Percentiles rank a stretch among this genome's conserved stretches.
Conservation (phyloP, 2,888 invertebrate species). For the Sinentomon sp. region DNA sequence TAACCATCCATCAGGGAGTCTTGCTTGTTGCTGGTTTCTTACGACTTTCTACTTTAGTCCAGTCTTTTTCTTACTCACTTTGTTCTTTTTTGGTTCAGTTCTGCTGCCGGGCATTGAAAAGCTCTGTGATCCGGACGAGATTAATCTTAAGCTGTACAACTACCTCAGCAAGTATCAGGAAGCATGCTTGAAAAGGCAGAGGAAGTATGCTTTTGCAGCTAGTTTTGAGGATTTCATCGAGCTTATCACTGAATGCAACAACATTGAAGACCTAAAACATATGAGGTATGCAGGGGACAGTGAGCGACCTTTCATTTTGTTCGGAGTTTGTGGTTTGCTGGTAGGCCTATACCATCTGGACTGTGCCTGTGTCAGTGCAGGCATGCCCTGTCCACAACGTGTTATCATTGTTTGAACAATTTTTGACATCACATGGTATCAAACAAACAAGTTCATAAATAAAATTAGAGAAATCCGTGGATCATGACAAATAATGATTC, state of each 20-base stretch:
- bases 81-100: conserved; percentile 25
- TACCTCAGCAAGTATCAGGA: conserved; percentile 56
- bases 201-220: conserved; percentile 61
- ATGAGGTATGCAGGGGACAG: conserved; percentile 30
- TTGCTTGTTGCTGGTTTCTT: too few species aligned
- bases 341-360: too few species aligned
- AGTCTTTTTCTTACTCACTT: not conserved
- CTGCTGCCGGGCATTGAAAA: conserved; percentile 55
- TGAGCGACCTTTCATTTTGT: not conserved
- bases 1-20: too few species aligned
- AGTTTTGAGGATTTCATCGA: conserved; percentile 69
- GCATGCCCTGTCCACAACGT: too few species aligned
- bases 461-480: too few species aligned
- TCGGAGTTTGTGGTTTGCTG: too few species aligned
- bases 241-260: conserved; percentile 49
- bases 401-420: too few species aligned
- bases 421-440: too few species aligned
- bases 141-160: conserved; percentile 57
- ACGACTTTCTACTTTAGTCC: too few species aligned
- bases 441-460: too few species aligned
- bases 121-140: conserved; percentile 67
- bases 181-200: conserved; percentile 29
- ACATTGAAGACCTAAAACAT: conserved; percentile 52
- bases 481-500: too few species aligned
- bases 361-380: too few species aligned